phyloP scores from a whole-genome alignment of 2,888 invertebrate species.

The Chrysotoxum bicinctum region DNA sequence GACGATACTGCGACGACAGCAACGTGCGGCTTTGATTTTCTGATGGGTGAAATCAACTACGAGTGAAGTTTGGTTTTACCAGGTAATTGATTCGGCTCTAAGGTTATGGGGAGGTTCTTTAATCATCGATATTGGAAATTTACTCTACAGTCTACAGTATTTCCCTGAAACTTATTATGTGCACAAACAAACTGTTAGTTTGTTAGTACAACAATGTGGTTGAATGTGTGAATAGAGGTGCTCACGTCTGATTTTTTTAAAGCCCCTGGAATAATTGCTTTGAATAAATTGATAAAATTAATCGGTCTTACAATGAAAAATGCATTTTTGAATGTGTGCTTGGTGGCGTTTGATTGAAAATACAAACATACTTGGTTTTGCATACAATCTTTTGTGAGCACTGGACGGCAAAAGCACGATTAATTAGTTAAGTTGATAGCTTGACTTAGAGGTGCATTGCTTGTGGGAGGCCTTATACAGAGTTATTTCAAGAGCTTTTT shows the following conservation, averaged over 20 bases:
- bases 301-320: background rate
- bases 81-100: constrained; percentile 7
- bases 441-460: too few relatives aligned
- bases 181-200: background rate
- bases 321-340: background rate
- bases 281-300: background rate
- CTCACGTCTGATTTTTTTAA: background rate
- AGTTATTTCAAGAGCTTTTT: too few relatives aligned
- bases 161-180: background rate
- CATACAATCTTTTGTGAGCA: too few relatives aligned
- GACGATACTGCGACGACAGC: constrained; percentile 4
- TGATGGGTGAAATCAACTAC: constrained; percentile 29
- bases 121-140: background rate
- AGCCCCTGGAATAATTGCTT: background rate
- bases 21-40: constrained; percentile 40
- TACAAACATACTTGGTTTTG: background rate
- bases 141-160: background rate
- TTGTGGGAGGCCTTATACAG: too few relatives aligned
- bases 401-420: too few relatives aligned
- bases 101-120: background rate
- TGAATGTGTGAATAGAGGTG: background rate
- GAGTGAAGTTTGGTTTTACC: constrained; percentile 8
- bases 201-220: background rate
- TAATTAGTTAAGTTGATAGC: too few relatives aligned
- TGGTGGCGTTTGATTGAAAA: background rate